A percentile compares a stretch with the other conserved stretches of the same genome.
Evolutionary conservation across 2,888 invertebrate species (phyloP).

Genomic region (Plagiodera versicolora): DNA sequence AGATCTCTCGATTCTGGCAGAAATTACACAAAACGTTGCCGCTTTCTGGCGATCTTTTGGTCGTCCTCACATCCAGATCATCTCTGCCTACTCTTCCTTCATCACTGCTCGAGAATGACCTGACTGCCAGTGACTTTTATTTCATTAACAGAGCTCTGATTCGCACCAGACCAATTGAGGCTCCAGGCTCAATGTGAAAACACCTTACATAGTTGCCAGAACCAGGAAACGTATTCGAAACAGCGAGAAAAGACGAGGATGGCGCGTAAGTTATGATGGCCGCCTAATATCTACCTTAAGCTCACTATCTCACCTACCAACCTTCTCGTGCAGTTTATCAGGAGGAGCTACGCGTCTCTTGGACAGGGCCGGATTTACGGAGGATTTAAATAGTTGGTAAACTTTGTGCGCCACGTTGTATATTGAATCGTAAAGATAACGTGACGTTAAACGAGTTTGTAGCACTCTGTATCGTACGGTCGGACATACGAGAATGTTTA

Average conservation of each 20-base stretch:
- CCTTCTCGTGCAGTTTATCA: slow-evolving; percentile 36
- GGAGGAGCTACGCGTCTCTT: slow-evolving; percentile 18
- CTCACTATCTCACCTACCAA: slow-evolving; percentile 36
- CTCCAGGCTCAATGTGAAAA: too few species aligned
- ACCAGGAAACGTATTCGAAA: slow-evolving; percentile 25
- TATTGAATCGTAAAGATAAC: slow-evolving; percentile 3
- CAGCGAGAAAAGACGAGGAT: slow-evolving; percentile 18
- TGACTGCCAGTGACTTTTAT: neutral
- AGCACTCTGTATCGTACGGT: neutral
- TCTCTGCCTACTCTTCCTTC: neutral
- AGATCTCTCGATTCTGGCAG: slow-evolving; percentile 37
- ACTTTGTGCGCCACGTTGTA: neutral
- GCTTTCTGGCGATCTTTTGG: slow-evolving; percentile 32
- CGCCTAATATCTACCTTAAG: slow-evolving; percentile 37
- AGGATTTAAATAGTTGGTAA: slow-evolving; percentile 13
- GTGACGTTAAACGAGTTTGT: neutral
- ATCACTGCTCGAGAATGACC: neutral
- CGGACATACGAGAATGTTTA: too few species aligned
- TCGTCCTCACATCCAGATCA: neutral
- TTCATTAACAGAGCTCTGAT: neutral
- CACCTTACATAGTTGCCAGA: neutral
- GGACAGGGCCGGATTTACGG: slow-evolving; percentile 24
- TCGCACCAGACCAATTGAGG: too few species aligned
- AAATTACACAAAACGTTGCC: slow-evolving; percentile 34
- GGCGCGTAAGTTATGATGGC: slow-evolving; percentile 30